Conservation (phyloP, 2,113 vertebrate genomes). For the Arenaria interpres region DNA sequence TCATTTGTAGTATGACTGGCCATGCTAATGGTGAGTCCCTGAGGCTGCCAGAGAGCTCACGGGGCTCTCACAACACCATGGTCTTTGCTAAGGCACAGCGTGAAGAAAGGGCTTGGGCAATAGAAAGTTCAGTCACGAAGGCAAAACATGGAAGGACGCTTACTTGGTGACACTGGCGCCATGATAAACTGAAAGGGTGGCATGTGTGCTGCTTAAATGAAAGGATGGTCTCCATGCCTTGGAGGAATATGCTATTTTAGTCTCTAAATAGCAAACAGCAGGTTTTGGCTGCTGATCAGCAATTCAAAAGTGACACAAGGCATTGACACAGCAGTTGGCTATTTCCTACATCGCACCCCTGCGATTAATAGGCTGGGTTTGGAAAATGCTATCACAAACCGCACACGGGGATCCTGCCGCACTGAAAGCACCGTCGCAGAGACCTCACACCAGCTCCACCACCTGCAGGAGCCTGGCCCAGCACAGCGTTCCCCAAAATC, state of each 20-base stretch:
- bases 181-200: background rate
- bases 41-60: background rate
- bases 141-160: background rate
- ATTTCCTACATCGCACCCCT: background rate
- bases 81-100: rapidly evolving
- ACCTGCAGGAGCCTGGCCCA: background rate
- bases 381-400: background rate
- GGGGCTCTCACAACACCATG: background rate
- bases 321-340: background rate
- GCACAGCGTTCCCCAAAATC: background rate
- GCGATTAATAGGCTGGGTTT: background rate
- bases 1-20: background rate
- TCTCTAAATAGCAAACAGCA: background rate
- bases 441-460: background rate
- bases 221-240: background rate
- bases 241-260: background rate
- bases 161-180: background rate
- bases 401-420: rapidly evolving
- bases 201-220: rapidly evolving
- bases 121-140: background rate
- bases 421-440: background rate
- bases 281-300: background rate
- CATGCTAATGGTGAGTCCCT: rapidly evolving
- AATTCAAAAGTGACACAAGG: background rate
- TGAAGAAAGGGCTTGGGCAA: background rate